Evolutionary conservation across 2,797 vertebrate genomes (phyloP).

Genomic region (Liparis tanakae): DNA sequence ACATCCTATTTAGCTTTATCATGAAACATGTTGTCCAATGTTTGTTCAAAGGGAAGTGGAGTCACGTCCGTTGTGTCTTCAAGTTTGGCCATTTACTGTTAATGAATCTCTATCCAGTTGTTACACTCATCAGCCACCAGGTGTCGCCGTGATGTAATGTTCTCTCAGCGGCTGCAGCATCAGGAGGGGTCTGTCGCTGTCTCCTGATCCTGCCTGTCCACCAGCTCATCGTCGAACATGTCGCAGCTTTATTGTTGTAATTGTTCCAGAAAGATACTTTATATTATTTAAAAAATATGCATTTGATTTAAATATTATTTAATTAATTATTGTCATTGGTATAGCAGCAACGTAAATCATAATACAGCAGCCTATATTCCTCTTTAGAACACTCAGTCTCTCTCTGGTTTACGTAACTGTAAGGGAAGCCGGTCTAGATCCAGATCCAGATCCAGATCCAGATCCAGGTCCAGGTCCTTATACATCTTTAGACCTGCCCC

Average conservation of each 20-base stretch:
- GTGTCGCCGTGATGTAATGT: constrained; percentile 28
- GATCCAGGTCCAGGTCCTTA: not conserved
- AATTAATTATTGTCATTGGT: not conserved
- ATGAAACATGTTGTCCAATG: not conserved
- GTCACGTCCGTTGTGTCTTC: not conserved
- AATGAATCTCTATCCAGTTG: not conserved
- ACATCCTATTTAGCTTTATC: not conserved
- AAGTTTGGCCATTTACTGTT: not conserved
- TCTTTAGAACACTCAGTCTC: too few species aligned
- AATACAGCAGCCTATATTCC: not conserved
- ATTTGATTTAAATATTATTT: too few species aligned
- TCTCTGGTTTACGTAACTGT: not conserved
- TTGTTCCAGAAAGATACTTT: not conserved
- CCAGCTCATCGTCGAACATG: not conserved
- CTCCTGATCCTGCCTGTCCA: not conserved
- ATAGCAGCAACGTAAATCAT: not conserved
- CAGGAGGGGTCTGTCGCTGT: not conserved
- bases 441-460: too few species aligned
- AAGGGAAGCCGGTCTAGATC: not conserved
- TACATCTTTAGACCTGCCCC: not conserved
- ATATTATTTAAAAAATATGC: not conserved
- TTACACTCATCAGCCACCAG: constrained; percentile 17
- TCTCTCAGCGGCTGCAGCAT: not conserved
- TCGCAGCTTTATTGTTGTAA: not conserved
- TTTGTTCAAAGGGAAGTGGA: not conserved